Evolutionary conservation across 35 echinoderm and acorn worm species (phyloP).

Genomic region (Diadema setosum): DNA sequence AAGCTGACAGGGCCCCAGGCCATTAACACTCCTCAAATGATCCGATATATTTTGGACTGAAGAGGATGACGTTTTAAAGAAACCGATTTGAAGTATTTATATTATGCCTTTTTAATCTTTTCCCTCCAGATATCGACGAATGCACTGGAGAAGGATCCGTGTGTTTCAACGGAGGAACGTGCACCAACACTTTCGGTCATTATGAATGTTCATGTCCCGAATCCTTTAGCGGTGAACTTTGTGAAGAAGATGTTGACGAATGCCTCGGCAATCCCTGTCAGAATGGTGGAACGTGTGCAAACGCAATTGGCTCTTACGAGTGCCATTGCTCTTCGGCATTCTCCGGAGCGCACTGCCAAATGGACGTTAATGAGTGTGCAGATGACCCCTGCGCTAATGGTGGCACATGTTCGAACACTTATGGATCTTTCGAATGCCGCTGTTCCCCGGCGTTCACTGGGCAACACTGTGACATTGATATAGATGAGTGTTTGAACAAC

Average conservation of each 20-base stretch:
- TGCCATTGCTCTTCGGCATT: neutral
- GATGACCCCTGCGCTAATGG: neutral
- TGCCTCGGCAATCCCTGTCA: neutral
- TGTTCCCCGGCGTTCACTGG: slow-evolving; percentile 40
- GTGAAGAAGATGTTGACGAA: neutral
- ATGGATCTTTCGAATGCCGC: slow-evolving; percentile 5
- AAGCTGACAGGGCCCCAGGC: neutral
- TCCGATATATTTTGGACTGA: too few species aligned
- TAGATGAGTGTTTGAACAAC: neutral
- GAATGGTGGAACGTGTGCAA: neutral
- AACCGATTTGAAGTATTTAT: neutral
- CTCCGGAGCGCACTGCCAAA: neutral
- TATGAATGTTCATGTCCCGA: neutral
- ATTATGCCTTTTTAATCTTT: neutral
- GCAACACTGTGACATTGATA: neutral
- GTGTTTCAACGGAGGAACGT: neutral
- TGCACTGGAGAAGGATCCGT: neutral
- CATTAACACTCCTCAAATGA: neutral
- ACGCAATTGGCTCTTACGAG: neutral
- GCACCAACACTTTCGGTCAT: neutral
- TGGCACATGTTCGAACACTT: slow-evolving; percentile 20
- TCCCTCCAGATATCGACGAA: neutral
- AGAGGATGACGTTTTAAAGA: too few species aligned
- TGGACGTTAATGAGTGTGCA: slow-evolving; percentile 9
- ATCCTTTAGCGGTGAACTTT: neutral